Evolutionary conservation across 2,113 vertebrate genomes (phyloP), one percentile per base, ranked within the genome.

Genomic region (Lucifuga dentata): DNA sequence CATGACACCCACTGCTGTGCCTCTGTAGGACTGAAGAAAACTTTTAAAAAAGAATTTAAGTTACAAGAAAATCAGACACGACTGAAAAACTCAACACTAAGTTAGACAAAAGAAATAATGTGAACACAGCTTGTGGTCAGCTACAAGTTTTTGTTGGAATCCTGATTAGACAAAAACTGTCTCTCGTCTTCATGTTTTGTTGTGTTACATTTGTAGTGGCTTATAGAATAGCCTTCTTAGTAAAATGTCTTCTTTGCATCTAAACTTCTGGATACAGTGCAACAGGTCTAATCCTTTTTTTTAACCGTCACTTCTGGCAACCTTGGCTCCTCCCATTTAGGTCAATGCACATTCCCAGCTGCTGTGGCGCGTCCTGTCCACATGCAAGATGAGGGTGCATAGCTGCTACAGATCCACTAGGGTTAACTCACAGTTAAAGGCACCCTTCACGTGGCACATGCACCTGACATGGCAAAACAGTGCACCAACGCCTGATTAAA

Each of bases 321-420:
- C 78, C 74, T 78, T 78, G 60, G 52, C 78, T 74, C 63, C 83
- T 72, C 76, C 72, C 78, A 17, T 36, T 61, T 64, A 68, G 72
- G 49, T 84, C 52, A 79, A 43, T 41, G 67, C 69, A 63, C 89
- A 91, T 93, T 92, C 91, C 78, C 92, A 93, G 91, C 91, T 93
- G 90, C 84, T 83, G 81, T 63, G 5, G 39, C 67, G 51, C 1
- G 24, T 88, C 79, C 76, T 45, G 36, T 81, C 6, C 48, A 17
- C 78, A 76, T 72, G 72, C 56, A 69, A 29, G 55, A 73, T 13
- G 63, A 80, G 53, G 60, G 56, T 20, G 39, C 68, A 24, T 58
- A 39, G 52, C 45, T 68, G 55, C 57, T 9, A 35, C 66, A 26
- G 49, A 24, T 20, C 35, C 38, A 64, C 13, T 21, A 29, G 58